phyloP scores from a whole-genome alignment of 2,888 invertebrate genomes.

The Cataglyphis rosenhaueri region DNA sequence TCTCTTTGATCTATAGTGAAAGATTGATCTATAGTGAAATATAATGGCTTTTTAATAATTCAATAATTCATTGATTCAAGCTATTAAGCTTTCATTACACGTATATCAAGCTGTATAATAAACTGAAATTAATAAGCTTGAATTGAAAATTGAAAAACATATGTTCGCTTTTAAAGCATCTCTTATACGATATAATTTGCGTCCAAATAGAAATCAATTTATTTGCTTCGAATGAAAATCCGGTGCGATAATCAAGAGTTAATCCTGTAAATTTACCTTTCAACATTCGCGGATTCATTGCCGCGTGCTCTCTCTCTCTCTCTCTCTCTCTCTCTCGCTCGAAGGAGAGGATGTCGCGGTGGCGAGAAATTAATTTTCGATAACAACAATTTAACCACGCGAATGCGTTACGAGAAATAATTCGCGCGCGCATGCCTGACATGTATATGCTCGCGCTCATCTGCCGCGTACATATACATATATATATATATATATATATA shows the following conservation, averaged over 20 bases:
- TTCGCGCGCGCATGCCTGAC: constrained; percentile 18
- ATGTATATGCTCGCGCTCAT: not conserved
- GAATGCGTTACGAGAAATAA: constrained; percentile 36
- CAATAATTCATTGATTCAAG: not conserved
- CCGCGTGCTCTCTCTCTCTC: not conserved
- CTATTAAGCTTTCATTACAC: not conserved
- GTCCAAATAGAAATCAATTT: not conserved
- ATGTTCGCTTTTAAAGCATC: not conserved
- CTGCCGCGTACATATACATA: not conserved
- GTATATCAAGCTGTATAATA: not conserved
- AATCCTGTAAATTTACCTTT: not conserved
- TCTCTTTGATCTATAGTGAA: no score
- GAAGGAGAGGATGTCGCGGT: not conserved
- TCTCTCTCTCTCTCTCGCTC: not conserved
- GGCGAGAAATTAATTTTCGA: constrained; percentile 33
- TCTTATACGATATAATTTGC: not conserved
- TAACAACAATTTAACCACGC: constrained; percentile 29
- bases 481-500: not conserved
- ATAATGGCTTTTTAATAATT: not conserved
- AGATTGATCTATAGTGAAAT: not conserved
- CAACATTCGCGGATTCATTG: not conserved
- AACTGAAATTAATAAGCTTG: not conserved
- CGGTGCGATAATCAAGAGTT: not conserved
- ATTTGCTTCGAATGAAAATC: not conserved
- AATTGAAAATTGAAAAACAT: not conserved